Percentiles rank a stretch among this genome's conserved stretches.
phyloP scores from a whole-genome alignment of 2,113 vertebrate species.

The Microcebus jonahi region DNA sequence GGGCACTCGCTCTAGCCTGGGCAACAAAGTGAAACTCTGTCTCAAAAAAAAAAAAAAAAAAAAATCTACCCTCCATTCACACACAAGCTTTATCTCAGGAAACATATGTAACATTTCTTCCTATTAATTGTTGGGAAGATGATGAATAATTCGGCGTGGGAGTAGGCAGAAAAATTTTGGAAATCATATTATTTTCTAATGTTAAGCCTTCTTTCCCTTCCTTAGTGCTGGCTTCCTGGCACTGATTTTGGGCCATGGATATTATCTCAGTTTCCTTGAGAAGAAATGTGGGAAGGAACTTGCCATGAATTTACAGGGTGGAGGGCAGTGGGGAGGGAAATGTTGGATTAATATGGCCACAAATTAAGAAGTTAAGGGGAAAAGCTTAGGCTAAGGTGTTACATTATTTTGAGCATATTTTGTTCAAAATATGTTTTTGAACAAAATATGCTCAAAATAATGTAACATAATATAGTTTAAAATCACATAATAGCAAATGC shows the following conservation, averaged over 20 bases:
- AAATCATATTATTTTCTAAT: constrained; percentile 13
- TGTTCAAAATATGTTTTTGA: neutral
- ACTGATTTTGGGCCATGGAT: neutral
- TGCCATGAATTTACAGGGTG: neutral
- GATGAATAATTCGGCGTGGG: constrained; percentile 5
- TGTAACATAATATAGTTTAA: neutral
- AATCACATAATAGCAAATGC: neutral
- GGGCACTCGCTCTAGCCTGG: too few species aligned
- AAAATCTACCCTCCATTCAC: neutral
- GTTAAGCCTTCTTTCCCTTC: neutral
- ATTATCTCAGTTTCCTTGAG: constrained; percentile 43
- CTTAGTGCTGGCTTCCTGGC: neutral
- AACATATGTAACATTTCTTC: constrained; percentile 26
- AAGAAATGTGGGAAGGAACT: constrained; percentile 28
- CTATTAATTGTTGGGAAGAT: neutral
- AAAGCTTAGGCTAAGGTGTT: neutral
- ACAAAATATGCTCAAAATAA: neutral
- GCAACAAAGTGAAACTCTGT: too few species aligned
- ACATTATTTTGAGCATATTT: too few species aligned
- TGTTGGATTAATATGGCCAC: neutral
- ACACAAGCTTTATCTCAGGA: constrained; percentile 58
- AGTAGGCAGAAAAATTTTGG: neutral
- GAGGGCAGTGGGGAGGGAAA: neutral
- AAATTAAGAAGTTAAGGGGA: neutral
- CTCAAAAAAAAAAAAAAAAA: too few species aligned